Base-by-base conservation (phyloP, 2,797 vertebrate genomes). In the Lepidocolaptes lacrymiger region DNA sequence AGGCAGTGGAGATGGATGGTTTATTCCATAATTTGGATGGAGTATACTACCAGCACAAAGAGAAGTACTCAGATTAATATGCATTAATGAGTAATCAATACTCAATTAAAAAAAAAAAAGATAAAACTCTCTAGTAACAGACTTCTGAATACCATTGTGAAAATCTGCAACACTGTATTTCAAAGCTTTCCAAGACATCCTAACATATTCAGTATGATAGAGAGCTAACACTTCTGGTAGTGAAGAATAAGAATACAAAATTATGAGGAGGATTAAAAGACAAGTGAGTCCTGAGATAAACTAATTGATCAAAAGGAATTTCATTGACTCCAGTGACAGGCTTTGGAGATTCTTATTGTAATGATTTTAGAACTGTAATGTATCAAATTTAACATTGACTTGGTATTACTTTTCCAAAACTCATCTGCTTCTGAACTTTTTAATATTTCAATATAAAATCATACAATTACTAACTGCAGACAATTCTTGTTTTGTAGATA, bases 41-140 rank as follows among this genome's bases (percentile, higher is more conserved):
- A 93, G 23, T 76, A 68, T 61, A 80, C 85, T 85, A 87, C 16
- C 62, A 86, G 46, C 20, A 89, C 94, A 94, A 91, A 78, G 19
- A 84, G 30, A 95, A 95, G 89, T 88, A 88, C 21, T 86, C 10
- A 83, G 49, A 96, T 93, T 88, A 95, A 87, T 79, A 87, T 95
- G 7, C 67, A 68, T 85, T 95, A 92, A 69, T 86, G 78, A 67
- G 48, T 94, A 95, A 97, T 90, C 61, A 93, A 88, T 90, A 86
- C 9, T n/a, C 7, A 69, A 26, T 77, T 13, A 39, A 30, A 88
- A 54, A 54, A n/a, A n/a, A n/a, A 71, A 15, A 63, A 73, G 9
- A 72, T 7, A 62, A 55, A 88, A 9, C 28, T 82, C 69, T 23
- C 36, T 46, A 85, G 17, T 85, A 88, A 12, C 79, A 69, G n/a